Evolutionary conservation across 1,140 invertebrate species (phyloP).

Genomic region (Physella acuta): DNA sequence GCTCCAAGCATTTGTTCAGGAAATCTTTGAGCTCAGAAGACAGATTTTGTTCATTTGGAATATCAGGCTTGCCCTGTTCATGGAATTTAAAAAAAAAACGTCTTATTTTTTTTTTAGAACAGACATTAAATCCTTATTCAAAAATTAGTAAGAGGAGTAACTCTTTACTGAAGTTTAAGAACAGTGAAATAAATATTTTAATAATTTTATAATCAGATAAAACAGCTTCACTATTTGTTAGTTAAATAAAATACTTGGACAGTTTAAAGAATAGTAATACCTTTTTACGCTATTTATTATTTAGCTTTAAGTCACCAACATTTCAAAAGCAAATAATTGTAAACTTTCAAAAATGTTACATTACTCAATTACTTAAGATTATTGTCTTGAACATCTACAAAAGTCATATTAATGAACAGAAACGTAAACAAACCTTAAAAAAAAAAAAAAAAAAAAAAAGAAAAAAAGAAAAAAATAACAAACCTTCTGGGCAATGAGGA

Average conservation of each 20-base stretch:
- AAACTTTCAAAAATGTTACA: background rate
- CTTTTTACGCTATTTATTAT: background rate
- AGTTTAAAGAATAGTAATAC: no score
- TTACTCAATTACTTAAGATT: background rate
- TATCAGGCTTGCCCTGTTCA: constrained; percentile 14
- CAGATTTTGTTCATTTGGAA: constrained; percentile 91
- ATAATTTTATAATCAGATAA: no score
- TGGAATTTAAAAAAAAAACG: no score
- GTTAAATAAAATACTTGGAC: no score
- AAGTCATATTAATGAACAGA: background rate
- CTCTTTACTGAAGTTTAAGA: no score
- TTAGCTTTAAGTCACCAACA: background rate
- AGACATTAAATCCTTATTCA: no score
- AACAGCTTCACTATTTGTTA: no score
- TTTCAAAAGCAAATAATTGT: background rate
- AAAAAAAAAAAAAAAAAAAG: no score
- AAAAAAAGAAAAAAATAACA: no score
- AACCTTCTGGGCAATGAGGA: constrained; percentile 74
- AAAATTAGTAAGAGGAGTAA: no score
- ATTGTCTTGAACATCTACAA: background rate
- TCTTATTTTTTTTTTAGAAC: no score
- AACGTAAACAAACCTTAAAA: background rate
- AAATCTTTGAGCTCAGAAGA: constrained; percentile 94
- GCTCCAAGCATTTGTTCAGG: constrained; percentile 93
- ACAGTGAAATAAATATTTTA: no score